Evolutionary conservation across 2,797 vertebrate genomes (phyloP), one percentile per base, ranked within the genome.

Genomic region (Pempheris klunzingeri): DNA sequence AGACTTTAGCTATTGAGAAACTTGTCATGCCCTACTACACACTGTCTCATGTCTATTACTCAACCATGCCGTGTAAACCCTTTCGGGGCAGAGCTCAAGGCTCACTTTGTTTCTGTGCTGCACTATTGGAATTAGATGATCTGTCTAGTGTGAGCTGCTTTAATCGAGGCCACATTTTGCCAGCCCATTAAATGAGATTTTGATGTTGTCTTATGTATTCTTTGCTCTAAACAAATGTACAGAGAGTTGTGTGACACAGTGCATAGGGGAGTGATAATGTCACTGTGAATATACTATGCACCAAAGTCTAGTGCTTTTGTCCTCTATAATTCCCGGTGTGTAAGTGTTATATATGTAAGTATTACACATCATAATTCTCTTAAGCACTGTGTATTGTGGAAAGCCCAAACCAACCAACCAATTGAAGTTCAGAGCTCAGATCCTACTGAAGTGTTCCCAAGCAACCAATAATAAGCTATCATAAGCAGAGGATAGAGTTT

Each of bases 391-490:
- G 12, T 30, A 18, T 52, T 57, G 28, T 2, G 38, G 55, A 75
- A 71, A 71, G 32, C 72, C 65, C 10, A 74, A 60, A 66, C 59
- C 70, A 38, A 18, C 54, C 58, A 60, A 73, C 15, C 3, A 0
- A 73, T n/a, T n/a, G 30, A 32, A 6, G n/a, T 43, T 74, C 18
- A 0, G 22, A 68, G 54, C 66, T 64, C 2, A 20, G 28, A 58
- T 72, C 54, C 11, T 39, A 20, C 71, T 30, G 30, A 68, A 68
- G 44, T 34, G 54, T 64, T 85, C 52, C 69, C 62, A 49, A 68
- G 61, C 49, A 46, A 18, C 55, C 80, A 81, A 57, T 84, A 69
- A 82, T 78, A 71, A 43, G 71, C 36, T 22, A 78, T 81, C 61
- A 59, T 77, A 38, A 59, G 20, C 55, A 39, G 41, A 63, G 63